These are phyloP conservation scores for Lacerta bilineata DNA, from an alignment of 2,797 vertebrate genomes.

Conservation along the genomic window DNA sequence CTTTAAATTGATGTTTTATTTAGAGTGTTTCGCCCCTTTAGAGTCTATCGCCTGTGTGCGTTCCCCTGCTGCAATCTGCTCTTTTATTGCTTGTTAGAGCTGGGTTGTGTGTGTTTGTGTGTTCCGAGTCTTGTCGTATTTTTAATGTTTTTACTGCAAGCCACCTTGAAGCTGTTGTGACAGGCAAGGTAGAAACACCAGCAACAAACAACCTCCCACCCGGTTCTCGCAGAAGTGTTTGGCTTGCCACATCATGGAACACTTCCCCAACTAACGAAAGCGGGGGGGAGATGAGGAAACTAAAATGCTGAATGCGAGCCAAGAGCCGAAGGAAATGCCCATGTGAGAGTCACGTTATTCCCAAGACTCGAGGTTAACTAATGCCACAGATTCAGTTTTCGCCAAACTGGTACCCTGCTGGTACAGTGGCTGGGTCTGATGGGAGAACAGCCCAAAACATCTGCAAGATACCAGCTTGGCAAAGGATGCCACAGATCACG, in stretches of 20 bases:
- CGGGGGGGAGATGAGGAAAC: neutral
- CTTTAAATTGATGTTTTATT: neutral
- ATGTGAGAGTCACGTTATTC: conserved; percentile 13
- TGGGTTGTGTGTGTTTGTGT: neutral
- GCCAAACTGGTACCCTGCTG: too few relatives aligned
- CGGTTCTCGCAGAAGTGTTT: neutral
- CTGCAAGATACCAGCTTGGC: too few relatives aligned
- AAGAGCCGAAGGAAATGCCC: neutral
- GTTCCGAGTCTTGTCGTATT: neutral
- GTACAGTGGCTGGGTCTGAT: too few relatives aligned
- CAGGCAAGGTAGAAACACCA: neutral
- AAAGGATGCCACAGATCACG: neutral
- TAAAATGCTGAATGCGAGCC: fast-evolving
- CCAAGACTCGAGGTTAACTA: neutral
- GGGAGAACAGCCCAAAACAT: too few relatives aligned
- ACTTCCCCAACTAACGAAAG: neutral
- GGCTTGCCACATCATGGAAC: neutral
- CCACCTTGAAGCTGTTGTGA: neutral
- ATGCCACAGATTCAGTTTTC: neutral
- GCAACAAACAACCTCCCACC: neutral
- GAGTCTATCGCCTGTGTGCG: too few relatives aligned
- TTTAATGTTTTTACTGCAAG: neutral
- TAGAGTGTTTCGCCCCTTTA: neutral
- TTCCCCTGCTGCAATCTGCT: neutral
- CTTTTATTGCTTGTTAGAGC: neutral